A percentile compares a stretch with the other conserved stretches of the same genome.
Conservation (phyloP, 2,797 vertebrate species). For the Chaetodon trifasciatus region DNA sequence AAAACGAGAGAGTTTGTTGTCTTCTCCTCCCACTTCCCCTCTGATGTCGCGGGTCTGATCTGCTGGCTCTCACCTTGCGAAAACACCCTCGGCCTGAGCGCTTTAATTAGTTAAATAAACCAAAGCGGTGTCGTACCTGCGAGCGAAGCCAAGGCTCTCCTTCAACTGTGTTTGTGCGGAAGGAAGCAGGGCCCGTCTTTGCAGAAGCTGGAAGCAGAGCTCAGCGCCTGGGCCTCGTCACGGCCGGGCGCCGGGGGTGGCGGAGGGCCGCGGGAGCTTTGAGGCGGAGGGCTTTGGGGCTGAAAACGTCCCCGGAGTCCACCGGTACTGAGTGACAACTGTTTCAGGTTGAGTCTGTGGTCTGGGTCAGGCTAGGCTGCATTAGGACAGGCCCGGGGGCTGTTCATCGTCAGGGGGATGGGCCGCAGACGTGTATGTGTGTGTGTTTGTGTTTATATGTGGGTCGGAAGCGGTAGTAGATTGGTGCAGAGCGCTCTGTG, state of each 20-base stretch:
- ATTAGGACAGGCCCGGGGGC: conserved; percentile 67
- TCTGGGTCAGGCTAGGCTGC: conserved; percentile 54
- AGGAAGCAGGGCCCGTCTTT: conserved; percentile 72
- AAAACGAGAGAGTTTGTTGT: conserved; percentile 32
- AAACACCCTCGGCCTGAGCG: conserved; percentile 68
- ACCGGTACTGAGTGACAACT: conserved; percentile 80
- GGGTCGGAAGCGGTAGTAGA: conserved; percentile 87
- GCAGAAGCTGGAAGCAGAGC: conserved; percentile 70
- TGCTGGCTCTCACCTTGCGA: conserved; percentile 47
- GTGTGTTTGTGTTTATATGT: conserved; percentile 81
- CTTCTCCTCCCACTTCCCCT: conserved; percentile 17
- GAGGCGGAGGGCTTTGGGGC: conserved; percentile 56
- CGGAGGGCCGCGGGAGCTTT: conserved; percentile 53
- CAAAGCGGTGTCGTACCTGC: conserved; percentile 61
- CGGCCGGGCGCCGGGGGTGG: conserved; percentile 28
- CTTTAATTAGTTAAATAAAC: conserved; percentile 84
- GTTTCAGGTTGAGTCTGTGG: conserved; percentile 72
- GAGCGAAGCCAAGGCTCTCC: conserved; percentile 66
- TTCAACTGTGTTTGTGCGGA: conserved; percentile 72
- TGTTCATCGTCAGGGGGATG: conserved; percentile 80
- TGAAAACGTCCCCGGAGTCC: conserved; percentile 73
- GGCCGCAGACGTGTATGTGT: conserved; percentile 88
- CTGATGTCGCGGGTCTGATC: conserved; percentile 39
- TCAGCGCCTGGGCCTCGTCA: conserved; percentile 79
- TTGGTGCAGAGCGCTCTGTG: conserved; percentile 87